Evolutionary conservation across 2,113 vertebrate species (phyloP).

Genomic region (Hepsetus odoe): DNA sequence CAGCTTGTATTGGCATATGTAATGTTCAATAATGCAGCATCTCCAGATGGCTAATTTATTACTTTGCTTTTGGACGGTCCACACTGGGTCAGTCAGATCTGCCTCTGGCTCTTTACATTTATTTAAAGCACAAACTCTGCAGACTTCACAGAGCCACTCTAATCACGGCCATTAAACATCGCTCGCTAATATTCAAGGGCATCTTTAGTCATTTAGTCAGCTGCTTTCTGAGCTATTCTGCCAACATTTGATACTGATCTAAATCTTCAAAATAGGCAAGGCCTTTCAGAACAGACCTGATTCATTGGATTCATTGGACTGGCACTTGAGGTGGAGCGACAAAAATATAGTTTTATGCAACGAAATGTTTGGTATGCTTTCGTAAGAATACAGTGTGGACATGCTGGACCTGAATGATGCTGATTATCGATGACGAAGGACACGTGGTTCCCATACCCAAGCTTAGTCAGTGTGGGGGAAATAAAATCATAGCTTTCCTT

Average conservation of each 20-base stretch:
- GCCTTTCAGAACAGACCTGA: background rate
- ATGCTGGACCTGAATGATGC: background rate
- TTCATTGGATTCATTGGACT: background rate
- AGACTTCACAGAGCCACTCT: background rate
- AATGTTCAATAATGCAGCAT: constrained; percentile 71
- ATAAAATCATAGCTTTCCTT: constrained; percentile 59
- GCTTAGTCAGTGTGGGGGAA: constrained; percentile 63
- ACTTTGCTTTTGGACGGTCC: constrained; percentile 55
- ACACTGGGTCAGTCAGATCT: constrained; percentile 54
- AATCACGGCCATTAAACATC: constrained; percentile 1
- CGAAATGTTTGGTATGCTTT: background rate
- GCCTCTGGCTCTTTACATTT: constrained; percentile 54
- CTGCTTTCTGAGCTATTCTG: background rate
- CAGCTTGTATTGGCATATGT: constrained; percentile 65
- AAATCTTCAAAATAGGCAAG: background rate
- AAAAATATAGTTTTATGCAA: background rate
- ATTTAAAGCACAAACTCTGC: constrained; percentile 34
- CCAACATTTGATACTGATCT: constrained; percentile 2
- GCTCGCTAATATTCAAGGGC: background rate
- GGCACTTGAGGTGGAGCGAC: background rate
- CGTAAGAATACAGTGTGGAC: background rate
- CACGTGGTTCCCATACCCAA: constrained; percentile 61
- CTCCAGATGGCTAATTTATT: constrained; percentile 66
- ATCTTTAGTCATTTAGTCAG: background rate
- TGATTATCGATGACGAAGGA: constrained; percentile 39